Conservation (phyloP, 2,888 invertebrate species). For the Charanyca ferruginea region DNA sequence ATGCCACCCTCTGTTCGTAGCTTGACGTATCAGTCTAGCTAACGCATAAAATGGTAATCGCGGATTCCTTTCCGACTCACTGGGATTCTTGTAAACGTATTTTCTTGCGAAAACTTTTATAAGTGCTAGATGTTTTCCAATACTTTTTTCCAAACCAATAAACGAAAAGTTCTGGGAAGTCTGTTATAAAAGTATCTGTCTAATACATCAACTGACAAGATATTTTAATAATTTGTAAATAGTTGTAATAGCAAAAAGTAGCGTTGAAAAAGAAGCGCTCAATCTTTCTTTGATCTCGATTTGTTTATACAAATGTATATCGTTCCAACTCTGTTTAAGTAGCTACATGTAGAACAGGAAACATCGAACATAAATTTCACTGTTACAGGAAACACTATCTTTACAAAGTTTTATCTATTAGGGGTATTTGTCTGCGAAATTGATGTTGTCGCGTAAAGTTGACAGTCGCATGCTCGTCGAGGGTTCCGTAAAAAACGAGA, state of each 20-base stretch:
- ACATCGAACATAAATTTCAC: constrained; percentile 61
- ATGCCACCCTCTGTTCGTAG: constrained; percentile 72
- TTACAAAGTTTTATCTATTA: constrained; percentile 66
- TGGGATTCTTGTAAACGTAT: constrained; percentile 58
- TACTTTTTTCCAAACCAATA: constrained; percentile 42
- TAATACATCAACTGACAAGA: constrained; percentile 24
- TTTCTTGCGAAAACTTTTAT: constrained; percentile 58
- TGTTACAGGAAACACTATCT: constrained; percentile 64
- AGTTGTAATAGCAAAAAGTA: constrained; percentile 3
- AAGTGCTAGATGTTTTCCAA: constrained; percentile 53
- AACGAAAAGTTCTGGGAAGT: constrained; percentile 30
- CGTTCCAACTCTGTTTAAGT: constrained; percentile 34
- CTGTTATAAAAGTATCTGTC: constrained; percentile 14
- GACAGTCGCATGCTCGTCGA: constrained; percentile 41
- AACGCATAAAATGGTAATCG: constrained; percentile 76
- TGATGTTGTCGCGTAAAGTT: constrained; percentile 63
- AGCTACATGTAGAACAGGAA: constrained; percentile 59
- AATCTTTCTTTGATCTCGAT: constrained; percentile 47
- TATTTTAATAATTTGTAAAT: constrained; percentile 32
- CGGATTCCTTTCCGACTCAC: constrained; percentile 59
- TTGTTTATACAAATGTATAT: constrained; percentile 44
- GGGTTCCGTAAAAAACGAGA: constrained; percentile 63
- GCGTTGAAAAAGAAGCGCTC: constrained; percentile 30
- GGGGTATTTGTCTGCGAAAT: constrained; percentile 62
- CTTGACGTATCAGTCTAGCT: constrained; percentile 73